These are phyloP conservation scores for Acanthoscelides obtectus DNA, from an alignment of 2,888 invertebrate species.

Conservation along the genomic window DNA sequence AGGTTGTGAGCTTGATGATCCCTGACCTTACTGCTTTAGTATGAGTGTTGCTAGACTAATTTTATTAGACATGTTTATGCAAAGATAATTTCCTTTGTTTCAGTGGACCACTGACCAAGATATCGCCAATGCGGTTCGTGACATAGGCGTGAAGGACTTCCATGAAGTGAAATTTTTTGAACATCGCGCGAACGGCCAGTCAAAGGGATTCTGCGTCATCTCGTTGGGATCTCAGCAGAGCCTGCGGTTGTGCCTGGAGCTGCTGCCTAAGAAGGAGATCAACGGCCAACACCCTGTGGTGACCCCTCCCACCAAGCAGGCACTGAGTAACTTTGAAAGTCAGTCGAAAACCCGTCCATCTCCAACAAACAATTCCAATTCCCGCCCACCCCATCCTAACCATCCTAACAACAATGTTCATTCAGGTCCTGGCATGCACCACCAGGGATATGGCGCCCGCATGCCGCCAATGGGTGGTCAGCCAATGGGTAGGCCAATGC, in stretches of 20 bases:
- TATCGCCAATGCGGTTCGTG: slow-evolving; percentile 83
- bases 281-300: slow-evolving; percentile 95
- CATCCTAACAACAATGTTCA: slow-evolving; percentile 55
- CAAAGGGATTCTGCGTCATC: slow-evolving; percentile 96
- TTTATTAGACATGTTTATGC: too few relatives aligned
- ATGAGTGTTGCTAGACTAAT: too few relatives aligned
- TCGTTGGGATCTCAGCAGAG: slow-evolving; percentile 91
- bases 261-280: slow-evolving; percentile 89
- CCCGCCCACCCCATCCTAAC: slow-evolving; percentile 58
- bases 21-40: too few relatives aligned
- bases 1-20: too few relatives aligned
- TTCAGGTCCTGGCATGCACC: slow-evolving; percentile 47
- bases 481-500: slow-evolving; percentile 46
- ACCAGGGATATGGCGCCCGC: slow-evolving; percentile 52
- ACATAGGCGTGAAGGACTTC: slow-evolving; percentile 87
- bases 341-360: slow-evolving; percentile 86
- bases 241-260: slow-evolving; percentile 84
- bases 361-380: slow-evolving; percentile 63
- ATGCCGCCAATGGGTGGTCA: slow-evolving; percentile 49
- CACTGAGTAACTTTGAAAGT: slow-evolving; percentile 80
- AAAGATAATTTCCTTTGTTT: too few relatives aligned
- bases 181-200: slow-evolving; percentile 97
- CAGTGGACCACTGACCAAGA: slow-evolving; percentile 99
- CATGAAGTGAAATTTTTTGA: slow-evolving; percentile 99
- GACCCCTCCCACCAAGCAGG: slow-evolving; percentile 91